phyloP scores from a whole-genome alignment of 2,797 vertebrate species.

The Masticophis lateralis region DNA sequence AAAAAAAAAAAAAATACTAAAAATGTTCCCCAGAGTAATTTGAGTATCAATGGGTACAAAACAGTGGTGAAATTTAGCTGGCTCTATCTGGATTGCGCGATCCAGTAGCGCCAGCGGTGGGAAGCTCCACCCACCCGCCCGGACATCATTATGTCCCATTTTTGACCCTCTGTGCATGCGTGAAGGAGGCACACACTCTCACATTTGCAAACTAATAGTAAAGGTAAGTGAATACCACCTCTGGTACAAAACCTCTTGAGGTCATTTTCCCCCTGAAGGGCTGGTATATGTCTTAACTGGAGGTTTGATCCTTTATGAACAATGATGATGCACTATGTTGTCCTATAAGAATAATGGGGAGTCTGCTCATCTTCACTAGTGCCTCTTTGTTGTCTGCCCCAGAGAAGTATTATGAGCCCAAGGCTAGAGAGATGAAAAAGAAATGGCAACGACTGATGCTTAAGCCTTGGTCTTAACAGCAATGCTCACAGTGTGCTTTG shows the following conservation, averaged over 20 bases:
- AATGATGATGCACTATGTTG: neutral
- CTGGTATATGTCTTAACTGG: neutral
- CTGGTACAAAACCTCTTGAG: neutral
- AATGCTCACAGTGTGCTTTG: neutral
- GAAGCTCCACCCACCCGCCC: too few species aligned
- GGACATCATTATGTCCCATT: too few species aligned
- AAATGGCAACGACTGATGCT: neutral
- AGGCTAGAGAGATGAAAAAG: neutral
- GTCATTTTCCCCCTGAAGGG: neutral
- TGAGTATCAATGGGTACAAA: neutral
- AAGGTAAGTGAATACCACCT: too few species aligned
- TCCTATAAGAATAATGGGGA: neutral
- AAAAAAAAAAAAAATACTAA: too few species aligned
- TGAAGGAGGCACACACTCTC: too few species aligned
- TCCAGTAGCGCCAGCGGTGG: too few species aligned
- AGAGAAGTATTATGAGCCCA: neutral
- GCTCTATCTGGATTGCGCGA: too few species aligned
- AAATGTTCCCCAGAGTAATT: neutral
- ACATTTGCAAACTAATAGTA: too few species aligned
- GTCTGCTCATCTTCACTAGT: neutral
- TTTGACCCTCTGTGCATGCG: too few species aligned
- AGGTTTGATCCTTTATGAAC: neutral
- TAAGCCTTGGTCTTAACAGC: neutral
- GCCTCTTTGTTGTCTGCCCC: neutral
- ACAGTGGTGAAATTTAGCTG: neutral